Evolutionary conservation across 2,888 invertebrate genomes (phyloP).

Genomic region (Panopea generosa): DNA sequence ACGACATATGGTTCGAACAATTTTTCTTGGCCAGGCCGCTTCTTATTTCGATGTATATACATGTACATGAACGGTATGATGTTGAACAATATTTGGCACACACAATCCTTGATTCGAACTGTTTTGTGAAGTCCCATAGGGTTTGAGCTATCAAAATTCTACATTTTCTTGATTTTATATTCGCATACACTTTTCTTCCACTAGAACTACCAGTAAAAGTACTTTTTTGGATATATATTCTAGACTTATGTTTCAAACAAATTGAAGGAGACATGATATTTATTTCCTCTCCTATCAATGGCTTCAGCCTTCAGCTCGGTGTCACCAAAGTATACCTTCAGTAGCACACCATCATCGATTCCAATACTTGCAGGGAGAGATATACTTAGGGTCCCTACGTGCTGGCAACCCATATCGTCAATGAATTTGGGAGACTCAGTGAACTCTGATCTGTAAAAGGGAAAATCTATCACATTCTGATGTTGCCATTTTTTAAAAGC

Average conservation of each 20-base stretch:
- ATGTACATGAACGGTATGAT: no score
- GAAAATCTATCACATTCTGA: constrained; percentile 39
- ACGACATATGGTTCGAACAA: no score
- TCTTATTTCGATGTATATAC: no score
- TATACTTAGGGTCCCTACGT: constrained; percentile 34
- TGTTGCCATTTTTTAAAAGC: constrained; percentile 25
- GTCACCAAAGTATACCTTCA: constrained; percentile 24
- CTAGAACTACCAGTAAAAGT: no score
- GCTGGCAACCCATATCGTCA: constrained; percentile 30
- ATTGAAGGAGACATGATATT: constrained; percentile 15
- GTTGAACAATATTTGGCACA: no score
- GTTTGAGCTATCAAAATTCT: no score
- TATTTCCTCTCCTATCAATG: constrained; percentile 23
- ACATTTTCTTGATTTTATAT: no score
- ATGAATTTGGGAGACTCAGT: constrained; percentile 21
- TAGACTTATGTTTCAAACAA: constrained; percentile 22
- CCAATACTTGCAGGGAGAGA: not conserved
- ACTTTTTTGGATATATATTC: no score
- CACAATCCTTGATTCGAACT: no score
- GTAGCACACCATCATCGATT: constrained; percentile 14
- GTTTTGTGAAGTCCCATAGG: no score
- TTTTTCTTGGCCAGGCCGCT: no score
- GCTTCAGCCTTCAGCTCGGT: constrained; percentile 39
- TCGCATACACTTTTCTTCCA: no score
- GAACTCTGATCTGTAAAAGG: constrained; percentile 45